Conservation (phyloP, 2,888 invertebrate genomes). For the Chrysolina oricalcia region DNA sequence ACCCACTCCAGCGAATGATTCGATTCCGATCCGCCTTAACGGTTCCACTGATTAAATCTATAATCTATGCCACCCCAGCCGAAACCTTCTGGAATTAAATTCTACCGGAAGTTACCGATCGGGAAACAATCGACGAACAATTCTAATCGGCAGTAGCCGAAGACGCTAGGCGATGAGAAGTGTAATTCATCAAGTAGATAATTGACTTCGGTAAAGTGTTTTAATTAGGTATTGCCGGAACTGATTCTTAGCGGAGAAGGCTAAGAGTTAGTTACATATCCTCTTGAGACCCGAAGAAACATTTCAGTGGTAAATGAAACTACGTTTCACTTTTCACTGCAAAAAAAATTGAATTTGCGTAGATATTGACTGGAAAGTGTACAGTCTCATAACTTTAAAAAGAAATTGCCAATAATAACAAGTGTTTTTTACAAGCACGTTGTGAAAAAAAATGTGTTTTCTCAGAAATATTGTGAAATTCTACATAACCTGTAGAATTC, state of each 20-base stretch:
- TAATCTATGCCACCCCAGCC: conserved; percentile 58
- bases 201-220: conserved; percentile 47
- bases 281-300: no score
- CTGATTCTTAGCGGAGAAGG: conserved; percentile 27
- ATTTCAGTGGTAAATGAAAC: no score
- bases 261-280: no score
- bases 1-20: conserved; percentile 46
- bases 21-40: conserved; percentile 58
- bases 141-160: conserved; percentile 28
- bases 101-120: conserved; percentile 47
- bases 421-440: no score
- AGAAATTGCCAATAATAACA: no score
- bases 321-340: no score
- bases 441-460: no score
- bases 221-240: conserved; percentile 43
- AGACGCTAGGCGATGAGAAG: conserved; percentile 10
- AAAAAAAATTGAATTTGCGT: no score
- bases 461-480: no score
- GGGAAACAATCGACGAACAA: conserved; percentile 46
- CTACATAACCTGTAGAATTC: no score
- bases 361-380: no score
- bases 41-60: conserved; percentile 61
- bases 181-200: conserved; percentile 48
- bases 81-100: conserved; percentile 46
- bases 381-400: no score